phyloP scores from a whole-genome alignment of 2,113 vertebrate species.

The Phylloscopus whistleri region DNA sequence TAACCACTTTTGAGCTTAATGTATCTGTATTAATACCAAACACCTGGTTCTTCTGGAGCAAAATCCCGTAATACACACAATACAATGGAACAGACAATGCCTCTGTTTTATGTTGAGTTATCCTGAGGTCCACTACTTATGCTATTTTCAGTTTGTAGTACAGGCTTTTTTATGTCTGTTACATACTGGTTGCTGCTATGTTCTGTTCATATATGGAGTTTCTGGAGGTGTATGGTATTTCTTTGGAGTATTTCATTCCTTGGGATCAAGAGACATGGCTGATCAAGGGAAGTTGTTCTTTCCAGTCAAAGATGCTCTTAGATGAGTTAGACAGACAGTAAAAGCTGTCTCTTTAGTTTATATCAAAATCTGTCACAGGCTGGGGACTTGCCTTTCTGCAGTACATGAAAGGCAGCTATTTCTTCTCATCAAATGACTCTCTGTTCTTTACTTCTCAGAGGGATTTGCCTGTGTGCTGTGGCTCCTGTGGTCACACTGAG shows the following conservation, averaged over 20 bases:
- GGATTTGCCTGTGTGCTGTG: background rate
- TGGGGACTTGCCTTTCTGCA: background rate
- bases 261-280: background rate
- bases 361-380: accelerated
- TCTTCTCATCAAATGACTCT: background rate
- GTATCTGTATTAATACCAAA: slow-evolving; percentile 4
- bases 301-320: background rate
- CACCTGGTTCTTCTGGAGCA: slow-evolving; percentile 21
- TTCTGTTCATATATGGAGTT: background rate
- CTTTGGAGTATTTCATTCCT: background rate
- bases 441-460: background rate
- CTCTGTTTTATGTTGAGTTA: background rate
- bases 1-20: background rate
- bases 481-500: background rate
- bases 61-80: background rate
- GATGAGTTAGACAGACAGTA: background rate
- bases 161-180: background rate
- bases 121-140: background rate
- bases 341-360: background rate
- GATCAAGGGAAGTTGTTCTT: background rate
- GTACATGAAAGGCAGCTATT: background rate
- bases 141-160: background rate
- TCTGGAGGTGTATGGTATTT: background rate
- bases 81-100: background rate
- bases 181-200: background rate